Base-by-base conservation (phyloP, 2,113 vertebrate species). In the Dipodomys stephensi region DNA sequence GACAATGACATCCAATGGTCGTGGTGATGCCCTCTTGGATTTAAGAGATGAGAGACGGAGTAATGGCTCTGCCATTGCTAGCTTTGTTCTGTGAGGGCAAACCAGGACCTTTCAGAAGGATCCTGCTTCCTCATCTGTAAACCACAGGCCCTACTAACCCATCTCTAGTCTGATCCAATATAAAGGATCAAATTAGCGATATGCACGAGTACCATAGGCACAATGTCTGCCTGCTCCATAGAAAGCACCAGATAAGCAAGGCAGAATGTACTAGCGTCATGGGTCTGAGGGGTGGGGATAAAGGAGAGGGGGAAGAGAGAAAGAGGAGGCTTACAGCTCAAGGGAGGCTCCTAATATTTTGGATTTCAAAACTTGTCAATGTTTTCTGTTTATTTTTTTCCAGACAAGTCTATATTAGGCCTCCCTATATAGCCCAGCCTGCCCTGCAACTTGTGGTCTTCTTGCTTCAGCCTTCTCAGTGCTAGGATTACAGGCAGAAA, bases 201-300 rank as follows among this genome's bases (percentile, higher is more conserved):
- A 28, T 3, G 27, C 0, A 0, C 0, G 46, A 20, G 25, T 1
- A 10, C 30, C 32, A 13, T n/a, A 11, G 15, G 20, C 28, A 44
- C 10, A 4, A 25, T 1, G 30, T 7, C 32, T 16, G 39, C 39
- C 39, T 57, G 19, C 35, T 27, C 39, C 25, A 27, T 0, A 0
- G 60, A 46, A 46, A 10, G 10, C 18, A 7, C 4, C 0, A 20
- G 28, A 19, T n/a, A 28, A 13, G 39, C 0, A n/a, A 20, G 27
- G 28, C 25, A 32, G 46, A 6, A 1, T 7, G 32, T 39, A 6
- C 32, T 60, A 13, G 79, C 7, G 19, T 8, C 49, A 84, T 19
- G 10, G 25, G 27, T 19, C 44, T 18, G 4, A 68, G 44, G 20
- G 39, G 1, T 3, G 53, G 28, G 39, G 32, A 7, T 8, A 15